Conservation (phyloP, 2,888 invertebrate genomes). For the Chesias legatella region DNA sequence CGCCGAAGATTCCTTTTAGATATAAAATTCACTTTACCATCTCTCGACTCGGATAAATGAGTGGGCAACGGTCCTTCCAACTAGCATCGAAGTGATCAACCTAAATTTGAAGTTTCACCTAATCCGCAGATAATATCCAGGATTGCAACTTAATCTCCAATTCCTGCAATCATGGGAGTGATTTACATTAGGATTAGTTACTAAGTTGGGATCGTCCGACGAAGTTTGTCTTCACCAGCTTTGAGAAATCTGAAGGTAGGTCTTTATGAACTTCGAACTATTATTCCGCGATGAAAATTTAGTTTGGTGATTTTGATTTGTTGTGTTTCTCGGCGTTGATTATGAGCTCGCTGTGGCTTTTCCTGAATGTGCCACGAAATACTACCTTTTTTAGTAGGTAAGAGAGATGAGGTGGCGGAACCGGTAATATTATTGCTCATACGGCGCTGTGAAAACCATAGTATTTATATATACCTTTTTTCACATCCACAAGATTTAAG, state of each 20-base stretch:
- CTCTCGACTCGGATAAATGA: constrained; percentile 1
- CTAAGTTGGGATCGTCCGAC: constrained; percentile 22
- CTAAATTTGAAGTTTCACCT: constrained; percentile 3
- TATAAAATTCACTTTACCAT: constrained; percentile 12
- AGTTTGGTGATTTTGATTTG: too few species aligned
- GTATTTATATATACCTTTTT: too few species aligned
- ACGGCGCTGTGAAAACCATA: too few species aligned
- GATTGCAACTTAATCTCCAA: constrained; percentile 27
- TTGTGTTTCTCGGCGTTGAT: neutral
- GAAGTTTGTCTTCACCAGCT: constrained; percentile 21
- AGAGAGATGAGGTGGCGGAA: too few species aligned
- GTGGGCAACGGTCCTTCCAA: neutral
- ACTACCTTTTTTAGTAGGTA: too few species aligned
- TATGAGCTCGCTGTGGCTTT: too few species aligned
- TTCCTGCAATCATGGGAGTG: constrained; percentile 28
- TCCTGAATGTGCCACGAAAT: too few species aligned
- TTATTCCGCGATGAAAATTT: too few species aligned
- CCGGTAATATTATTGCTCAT: too few species aligned
- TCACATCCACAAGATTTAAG: too few species aligned
- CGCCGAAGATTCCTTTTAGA: constrained; percentile 11
- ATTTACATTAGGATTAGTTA: constrained; percentile 29
- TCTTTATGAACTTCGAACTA: constrained; percentile 3
- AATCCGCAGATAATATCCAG: constrained; percentile 11
- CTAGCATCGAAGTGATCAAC: constrained; percentile 1
- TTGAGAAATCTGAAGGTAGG: constrained; percentile 12